These are phyloP conservation scores for Synanthedon myopaeformis DNA, from an alignment of 2,888 invertebrate species.

Conservation along the genomic window DNA sequence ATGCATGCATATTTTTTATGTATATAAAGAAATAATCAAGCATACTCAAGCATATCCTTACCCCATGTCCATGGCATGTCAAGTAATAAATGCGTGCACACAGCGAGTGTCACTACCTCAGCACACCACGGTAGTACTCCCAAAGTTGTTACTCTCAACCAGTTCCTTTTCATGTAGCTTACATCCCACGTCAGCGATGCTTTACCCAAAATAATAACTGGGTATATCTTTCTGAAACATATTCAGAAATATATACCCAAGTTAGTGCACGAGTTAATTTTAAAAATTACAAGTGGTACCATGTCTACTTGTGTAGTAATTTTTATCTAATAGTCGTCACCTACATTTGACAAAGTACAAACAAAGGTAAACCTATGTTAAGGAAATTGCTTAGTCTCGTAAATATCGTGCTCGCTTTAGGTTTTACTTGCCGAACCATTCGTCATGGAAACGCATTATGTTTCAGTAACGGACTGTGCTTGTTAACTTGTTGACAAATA, in stretches of 20 bases:
- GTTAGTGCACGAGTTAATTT: no score
- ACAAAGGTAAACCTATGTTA: no score
- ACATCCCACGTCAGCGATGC: conserved; percentile 50
- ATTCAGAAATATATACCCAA: not conserved
- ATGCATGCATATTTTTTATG: not conserved
- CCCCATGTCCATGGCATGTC: conserved; percentile 58
- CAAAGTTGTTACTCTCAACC: conserved; percentile 37
- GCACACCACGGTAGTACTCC: conserved; percentile 48
- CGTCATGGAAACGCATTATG: no score
- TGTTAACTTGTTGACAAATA: no score
- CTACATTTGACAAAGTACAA: no score
- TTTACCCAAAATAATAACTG: conserved; percentile 55
- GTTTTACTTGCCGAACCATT: no score
- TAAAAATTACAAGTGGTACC: no score
- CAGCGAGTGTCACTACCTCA: conserved; percentile 40
- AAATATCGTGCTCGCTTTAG: no score
- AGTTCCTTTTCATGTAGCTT: conserved; percentile 41
- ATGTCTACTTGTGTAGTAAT: no score
- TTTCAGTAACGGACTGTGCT: no score
- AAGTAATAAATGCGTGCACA: conserved; percentile 36
- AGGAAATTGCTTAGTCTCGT: no score
- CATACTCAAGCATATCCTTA: conserved; percentile 13
- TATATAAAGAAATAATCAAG: not conserved
- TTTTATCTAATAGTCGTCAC: no score
- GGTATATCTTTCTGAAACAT: conserved; percentile 46